A percentile compares a stretch with the other conserved stretches of the same genome.
These are phyloP conservation scores for Marronus borbonicus DNA, from an alignment of 2,888 invertebrate species.

Conservation along the genomic window DNA sequence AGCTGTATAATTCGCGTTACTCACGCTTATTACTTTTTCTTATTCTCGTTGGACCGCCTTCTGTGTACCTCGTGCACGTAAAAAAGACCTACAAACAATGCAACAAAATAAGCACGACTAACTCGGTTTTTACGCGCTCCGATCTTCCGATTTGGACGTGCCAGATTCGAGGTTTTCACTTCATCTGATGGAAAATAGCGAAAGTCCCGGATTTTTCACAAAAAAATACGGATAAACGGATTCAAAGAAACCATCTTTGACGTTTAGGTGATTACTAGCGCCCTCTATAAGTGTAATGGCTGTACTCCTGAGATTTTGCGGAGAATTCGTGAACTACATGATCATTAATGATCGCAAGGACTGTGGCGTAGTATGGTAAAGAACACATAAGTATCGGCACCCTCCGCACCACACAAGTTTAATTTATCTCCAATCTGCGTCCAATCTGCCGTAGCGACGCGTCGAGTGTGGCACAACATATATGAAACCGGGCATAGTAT, in stretches of 20 bases:
- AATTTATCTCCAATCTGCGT: no score
- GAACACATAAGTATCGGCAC: no score
- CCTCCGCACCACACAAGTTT: no score
- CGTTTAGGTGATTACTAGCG: neutral
- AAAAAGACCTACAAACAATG: constrained; percentile 36
- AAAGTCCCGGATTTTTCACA: neutral
- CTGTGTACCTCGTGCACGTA: neutral
- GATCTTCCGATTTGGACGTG: neutral
- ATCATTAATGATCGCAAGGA: no score
- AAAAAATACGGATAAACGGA: neutral
- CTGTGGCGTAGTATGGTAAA: no score
- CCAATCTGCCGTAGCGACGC: no score
- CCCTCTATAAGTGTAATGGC: neutral
- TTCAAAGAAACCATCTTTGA: neutral
- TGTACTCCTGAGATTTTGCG: neutral
- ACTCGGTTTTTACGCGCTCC: neutral
- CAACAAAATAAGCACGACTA: constrained; percentile 20
- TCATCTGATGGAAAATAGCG: constrained; percentile 38
- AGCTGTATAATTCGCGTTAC: constrained; percentile 8
- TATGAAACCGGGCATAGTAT: no score
- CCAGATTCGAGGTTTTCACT: neutral
- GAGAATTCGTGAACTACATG: neutral
- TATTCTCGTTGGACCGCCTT: neutral
- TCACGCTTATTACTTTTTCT: neutral
- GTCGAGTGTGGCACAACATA: no score